Evolutionary conservation across 2,797 vertebrate genomes (phyloP), one percentile per base, ranked within the genome.

Genomic region (Tarsius wallacei): DNA sequence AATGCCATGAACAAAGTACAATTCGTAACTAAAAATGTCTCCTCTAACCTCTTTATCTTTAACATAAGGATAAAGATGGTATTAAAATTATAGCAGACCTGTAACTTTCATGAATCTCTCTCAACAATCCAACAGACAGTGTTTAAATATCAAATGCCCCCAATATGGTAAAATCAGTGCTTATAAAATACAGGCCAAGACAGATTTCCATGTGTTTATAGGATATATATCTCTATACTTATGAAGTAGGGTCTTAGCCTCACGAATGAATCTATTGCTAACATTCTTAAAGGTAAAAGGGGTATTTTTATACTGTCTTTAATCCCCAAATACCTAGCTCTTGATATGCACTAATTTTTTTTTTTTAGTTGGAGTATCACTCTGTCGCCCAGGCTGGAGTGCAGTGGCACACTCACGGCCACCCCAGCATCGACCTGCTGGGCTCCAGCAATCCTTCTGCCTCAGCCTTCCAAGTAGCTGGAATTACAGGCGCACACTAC

Each of bases 211-310:
- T 16, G 26, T 8, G 16, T 28, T 22, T 19, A 85, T 12, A 82
- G 80, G 82, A 85, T 31, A 87, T 81, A 87, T 81, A 78, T 90
- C 28, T 86, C 33, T 57, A 64, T 4, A 24, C 5, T 66, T 73
- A 85, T 5, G 19, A 81, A 89, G 31, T 11, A 64, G 61, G 10
- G 14, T 86, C 61, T 68, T 57, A 42, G 36, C 21, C n/a, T 92
- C 63, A 33, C 22, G 49, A 77, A 73, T 77, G 26, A 87, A 90
- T 66, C 85, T 93, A 9, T 28, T 77, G 78, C 16, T 83, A 71
- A 87, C 19, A 80, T 64, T 63, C 71, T 93, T 91, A 68, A 93
- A 26, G n/a, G 7, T 28, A 78, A 93, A 93, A 51, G 61, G 26
- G 13, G 6, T 15, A 94, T 90, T 90, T 42, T 93, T n/a, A 81